Evolutionary conservation across 2,797 vertebrate species (phyloP).

Genomic region (Denticeps clupeoides): DNA sequence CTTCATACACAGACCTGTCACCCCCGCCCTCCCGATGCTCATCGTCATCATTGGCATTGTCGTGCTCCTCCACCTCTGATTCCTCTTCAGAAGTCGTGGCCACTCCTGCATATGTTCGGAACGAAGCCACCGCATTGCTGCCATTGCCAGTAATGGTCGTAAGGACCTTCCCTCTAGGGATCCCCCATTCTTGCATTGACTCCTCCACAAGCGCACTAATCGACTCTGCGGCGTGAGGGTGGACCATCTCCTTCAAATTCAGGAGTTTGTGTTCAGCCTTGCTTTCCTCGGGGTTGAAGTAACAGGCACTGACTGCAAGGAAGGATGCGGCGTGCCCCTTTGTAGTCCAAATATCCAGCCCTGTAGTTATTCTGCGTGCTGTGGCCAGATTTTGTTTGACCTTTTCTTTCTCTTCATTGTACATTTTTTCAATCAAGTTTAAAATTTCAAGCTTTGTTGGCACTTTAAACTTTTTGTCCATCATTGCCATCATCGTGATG

Average conservation of each 20-base stretch:
- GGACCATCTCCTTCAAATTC: slow-evolving; percentile 4
- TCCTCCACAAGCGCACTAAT: slow-evolving; percentile 9
- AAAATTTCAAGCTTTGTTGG: background rate
- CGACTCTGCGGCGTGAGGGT: slow-evolving; percentile 5
- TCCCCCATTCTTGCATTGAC: slow-evolving; percentile 6
- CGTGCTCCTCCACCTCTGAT: slow-evolving; percentile 5
- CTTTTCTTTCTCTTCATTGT: slow-evolving; percentile 7
- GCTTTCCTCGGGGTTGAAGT: background rate
- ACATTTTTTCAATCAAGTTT: slow-evolving; percentile 9
- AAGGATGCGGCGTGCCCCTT: slow-evolving; percentile 17
- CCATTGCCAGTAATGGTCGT: slow-evolving; percentile 17
- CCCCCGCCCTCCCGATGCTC: background rate
- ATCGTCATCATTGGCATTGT: background rate
- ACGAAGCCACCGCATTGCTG: slow-evolving; percentile 19
- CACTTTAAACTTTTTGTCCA: slow-evolving; percentile 6
- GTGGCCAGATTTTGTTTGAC: slow-evolving; percentile 9
- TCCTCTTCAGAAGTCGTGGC: slow-evolving; percentile 7
- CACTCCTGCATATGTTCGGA: slow-evolving; percentile 1
- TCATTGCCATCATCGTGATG: background rate
- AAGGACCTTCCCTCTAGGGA: slow-evolving; percentile 10
- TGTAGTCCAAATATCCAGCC: slow-evolving; percentile 16
- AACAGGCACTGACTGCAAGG: slow-evolving; percentile 6
- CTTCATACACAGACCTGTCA: background rate
- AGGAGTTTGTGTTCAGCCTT: slow-evolving; percentile 9
- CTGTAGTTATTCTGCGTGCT: slow-evolving; percentile 8